Evolutionary conservation across 2,113 vertebrate species (phyloP), one percentile per base, ranked within the genome.

Genomic region (Clarias magur): DNA sequence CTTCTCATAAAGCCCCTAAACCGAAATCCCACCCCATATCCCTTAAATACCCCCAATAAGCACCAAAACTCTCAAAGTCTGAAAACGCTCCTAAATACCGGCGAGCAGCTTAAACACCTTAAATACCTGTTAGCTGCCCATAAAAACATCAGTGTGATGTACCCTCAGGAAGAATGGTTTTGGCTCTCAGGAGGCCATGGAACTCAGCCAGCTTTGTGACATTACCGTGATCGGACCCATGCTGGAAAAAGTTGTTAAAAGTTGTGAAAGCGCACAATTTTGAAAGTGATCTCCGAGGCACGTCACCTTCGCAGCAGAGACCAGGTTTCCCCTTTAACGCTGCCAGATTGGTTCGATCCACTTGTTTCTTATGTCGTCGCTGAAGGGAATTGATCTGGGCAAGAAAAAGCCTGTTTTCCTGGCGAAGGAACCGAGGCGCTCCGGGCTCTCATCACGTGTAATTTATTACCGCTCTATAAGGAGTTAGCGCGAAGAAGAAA

Each of bases 281-380:
- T 6, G n/a, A 68, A 15, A 13, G 65, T 68, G 27, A 70, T 68
- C 15, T 73, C 10, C 25, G 38, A 48, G 38, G 23, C 38, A 23
- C 13, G 42, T 25, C 73, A 53, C 48, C 73, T 48, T 75, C 38
- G 9, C 7, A 21, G 53, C 72, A 13, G 11, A 42, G 70, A 17
- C 25, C 27, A 3, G 56, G 11, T 30, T 54, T 23, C 73, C 73
- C 60, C 38, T n/a, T 57, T 60, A 54, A 27, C 2, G 27, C 59
- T 16, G 38, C 38, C 59, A 85, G 48, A 78, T 34, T 78, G 72
- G 84, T 75, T 85, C 38, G 76, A 54, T 65, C 60, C 73, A 67
- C 42, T 62, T 79, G 38, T 65, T 62, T 53, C 57, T 30, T 15
- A 25, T 9, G 42, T 56, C 21, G n/a, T 13, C 15, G 59, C 7